phyloP scores from a whole-genome alignment of 2,888 invertebrate genomes.

The Scaptomyza caliginosa region DNA sequence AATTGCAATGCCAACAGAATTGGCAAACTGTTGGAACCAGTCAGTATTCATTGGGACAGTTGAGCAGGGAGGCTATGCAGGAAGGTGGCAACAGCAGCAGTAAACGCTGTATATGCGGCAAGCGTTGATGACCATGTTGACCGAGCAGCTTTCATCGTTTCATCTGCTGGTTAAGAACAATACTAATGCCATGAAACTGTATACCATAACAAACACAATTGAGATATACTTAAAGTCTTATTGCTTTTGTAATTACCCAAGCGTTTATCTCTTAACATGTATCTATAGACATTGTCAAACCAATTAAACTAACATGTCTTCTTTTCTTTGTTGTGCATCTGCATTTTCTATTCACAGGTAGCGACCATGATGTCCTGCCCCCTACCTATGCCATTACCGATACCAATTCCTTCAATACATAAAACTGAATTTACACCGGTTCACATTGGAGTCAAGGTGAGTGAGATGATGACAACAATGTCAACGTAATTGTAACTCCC shows the following conservation, averaged over 20 bases:
- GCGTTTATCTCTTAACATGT: background rate
- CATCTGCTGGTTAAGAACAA: conserved; percentile 4
- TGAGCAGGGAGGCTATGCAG: background rate
- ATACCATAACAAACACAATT: background rate
- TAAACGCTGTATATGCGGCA: conserved; percentile 45
- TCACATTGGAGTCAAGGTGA: conserved; percentile 84
- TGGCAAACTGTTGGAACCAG: conserved; percentile 56
- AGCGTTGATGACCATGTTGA: conserved; percentile 43
- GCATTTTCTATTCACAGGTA: conserved; percentile 79
- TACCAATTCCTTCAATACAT: conserved; percentile 84
- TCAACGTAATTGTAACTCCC: background rate
- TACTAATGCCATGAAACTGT: conserved; percentile 7
- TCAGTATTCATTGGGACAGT: conserved; percentile 35
- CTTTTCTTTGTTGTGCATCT: conserved; percentile 46
- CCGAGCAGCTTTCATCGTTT: conserved; percentile 11
- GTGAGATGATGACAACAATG: conserved; percentile 25
- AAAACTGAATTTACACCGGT: conserved; percentile 83
- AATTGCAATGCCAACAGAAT: conserved; percentile 69
- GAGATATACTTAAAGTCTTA: background rate
- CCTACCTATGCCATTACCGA: conserved; percentile 84
- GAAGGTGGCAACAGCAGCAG: background rate
- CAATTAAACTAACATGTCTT: conserved; percentile 52
- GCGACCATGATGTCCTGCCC: conserved; percentile 85
- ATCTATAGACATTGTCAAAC: conserved; percentile 10
- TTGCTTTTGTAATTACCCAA: no score